Evolutionary conservation across 2,888 invertebrate species (phyloP).

Genomic region (Tribolium freemani): DNA sequence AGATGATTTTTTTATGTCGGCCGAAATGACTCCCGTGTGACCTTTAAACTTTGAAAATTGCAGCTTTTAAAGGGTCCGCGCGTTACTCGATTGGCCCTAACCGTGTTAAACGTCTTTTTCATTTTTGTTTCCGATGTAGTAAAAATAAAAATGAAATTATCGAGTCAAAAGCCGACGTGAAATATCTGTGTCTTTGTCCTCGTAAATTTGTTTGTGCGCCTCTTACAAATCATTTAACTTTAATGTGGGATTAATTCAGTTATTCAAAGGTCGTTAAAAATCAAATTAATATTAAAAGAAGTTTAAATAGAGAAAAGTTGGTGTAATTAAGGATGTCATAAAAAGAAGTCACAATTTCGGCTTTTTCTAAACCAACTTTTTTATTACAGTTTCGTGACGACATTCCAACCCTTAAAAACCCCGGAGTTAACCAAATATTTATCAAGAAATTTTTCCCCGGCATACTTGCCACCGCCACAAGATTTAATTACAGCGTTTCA

Average conservation of each 20-base stretch:
- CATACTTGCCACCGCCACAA: neutral
- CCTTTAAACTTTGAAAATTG: slow-evolving; percentile 21
- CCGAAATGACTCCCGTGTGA: slow-evolving; percentile 13
- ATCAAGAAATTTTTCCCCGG: slow-evolving; percentile 11
- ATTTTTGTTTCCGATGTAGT: too few relatives aligned
- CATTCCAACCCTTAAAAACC: neutral
- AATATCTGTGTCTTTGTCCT: too few relatives aligned
- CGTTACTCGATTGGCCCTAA: slow-evolving; percentile 14
- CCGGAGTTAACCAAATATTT: slow-evolving; percentile 19
- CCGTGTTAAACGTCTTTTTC: neutral
- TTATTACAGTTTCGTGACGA: slow-evolving; percentile 17
- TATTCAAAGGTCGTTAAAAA: slow-evolving; percentile 1
- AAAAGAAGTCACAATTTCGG: slow-evolving; percentile 6
- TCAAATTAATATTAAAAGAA: neutral
- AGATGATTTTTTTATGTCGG: slow-evolving; percentile 23
- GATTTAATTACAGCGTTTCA: slow-evolving; percentile 13
- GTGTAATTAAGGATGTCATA: slow-evolving; percentile 20
- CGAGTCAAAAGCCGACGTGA: too few relatives aligned
- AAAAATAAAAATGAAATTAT: too few relatives aligned
- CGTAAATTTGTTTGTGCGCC: too few relatives aligned
- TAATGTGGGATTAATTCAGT: neutral
- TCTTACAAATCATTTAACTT: neutral
- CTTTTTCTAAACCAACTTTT: slow-evolving; percentile 15
- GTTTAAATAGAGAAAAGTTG: slow-evolving; percentile 13
- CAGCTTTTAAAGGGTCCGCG: slow-evolving; percentile 14